Evolutionary conservation across 2,113 vertebrate species (phyloP).

Genomic region (Mobula hypostoma): DNA sequence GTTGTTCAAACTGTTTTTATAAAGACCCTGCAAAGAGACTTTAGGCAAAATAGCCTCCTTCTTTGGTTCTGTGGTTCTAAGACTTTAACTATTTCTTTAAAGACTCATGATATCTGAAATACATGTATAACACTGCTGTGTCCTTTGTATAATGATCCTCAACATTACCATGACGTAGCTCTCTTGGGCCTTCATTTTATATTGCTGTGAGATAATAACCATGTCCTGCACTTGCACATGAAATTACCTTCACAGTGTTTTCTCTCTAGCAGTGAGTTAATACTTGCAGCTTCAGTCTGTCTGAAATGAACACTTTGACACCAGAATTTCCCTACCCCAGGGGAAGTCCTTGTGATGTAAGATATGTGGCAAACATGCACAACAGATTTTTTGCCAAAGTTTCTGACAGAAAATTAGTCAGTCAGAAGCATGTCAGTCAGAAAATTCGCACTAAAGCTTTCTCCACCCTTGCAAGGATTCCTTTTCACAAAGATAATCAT

Average conservation of each 20-base stretch:
- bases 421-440: neutral
- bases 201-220: neutral
- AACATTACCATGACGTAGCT: neutral
- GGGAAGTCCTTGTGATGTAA: neutral
- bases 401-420: neutral
- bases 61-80: too few species aligned
- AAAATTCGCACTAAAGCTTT: neutral
- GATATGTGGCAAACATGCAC: neutral
- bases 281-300: neutral
- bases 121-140: neutral
- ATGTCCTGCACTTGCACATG: neutral
- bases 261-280: neutral
- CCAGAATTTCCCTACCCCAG: neutral
- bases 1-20: too few species aligned
- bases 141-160: neutral
- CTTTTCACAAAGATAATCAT: conserved; percentile 15
- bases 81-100: too few species aligned
- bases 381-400: neutral
- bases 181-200: too few species aligned
- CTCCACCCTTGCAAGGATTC: conserved; percentile 16
- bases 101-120: neutral
- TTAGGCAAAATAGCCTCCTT: too few species aligned
- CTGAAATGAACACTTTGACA: neutral
- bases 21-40: too few species aligned
- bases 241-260: neutral